A percentile compares a stretch with the other conserved stretches of the same genome.
phyloP scores from a whole-genome alignment of 2,797 vertebrate species.

The Emys orbicularis region DNA sequence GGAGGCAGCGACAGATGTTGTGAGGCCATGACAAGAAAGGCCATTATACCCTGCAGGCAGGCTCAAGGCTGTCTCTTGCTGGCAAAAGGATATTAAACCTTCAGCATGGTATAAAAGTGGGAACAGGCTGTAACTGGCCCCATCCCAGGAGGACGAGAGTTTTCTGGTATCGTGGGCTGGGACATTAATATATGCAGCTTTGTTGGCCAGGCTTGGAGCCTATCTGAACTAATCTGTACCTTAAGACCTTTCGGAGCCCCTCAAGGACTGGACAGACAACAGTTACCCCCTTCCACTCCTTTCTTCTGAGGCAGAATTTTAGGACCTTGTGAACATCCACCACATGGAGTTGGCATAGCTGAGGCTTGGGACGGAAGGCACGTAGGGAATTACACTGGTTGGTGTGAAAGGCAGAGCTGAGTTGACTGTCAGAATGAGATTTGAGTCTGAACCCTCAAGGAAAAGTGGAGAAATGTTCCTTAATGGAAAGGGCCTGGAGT shows the following conservation, averaged over 20 bases:
- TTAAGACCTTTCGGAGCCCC: background rate
- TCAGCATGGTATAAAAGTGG: background rate
- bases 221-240: background rate
- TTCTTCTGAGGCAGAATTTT: background rate
- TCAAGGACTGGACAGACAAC: background rate
- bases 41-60: background rate
- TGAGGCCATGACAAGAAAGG: background rate
- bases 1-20: background rate
- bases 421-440: background rate
- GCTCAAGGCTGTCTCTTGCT: background rate
- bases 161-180: background rate
- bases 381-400: background rate
- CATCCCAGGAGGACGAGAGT: background rate
- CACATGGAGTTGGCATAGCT: background rate
- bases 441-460: background rate
- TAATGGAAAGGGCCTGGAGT: background rate
- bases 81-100: background rate
- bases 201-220: background rate
- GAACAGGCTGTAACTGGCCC: background rate
- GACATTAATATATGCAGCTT: background rate
- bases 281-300: background rate
- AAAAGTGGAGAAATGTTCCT: background rate
- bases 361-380: background rate
- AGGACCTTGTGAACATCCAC: no score
- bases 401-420: background rate